A percentile compares a stretch with the other conserved stretches of the same genome.
phyloP scores from a whole-genome alignment of 1,140 invertebrate genomes.

The Aethina tumida region DNA sequence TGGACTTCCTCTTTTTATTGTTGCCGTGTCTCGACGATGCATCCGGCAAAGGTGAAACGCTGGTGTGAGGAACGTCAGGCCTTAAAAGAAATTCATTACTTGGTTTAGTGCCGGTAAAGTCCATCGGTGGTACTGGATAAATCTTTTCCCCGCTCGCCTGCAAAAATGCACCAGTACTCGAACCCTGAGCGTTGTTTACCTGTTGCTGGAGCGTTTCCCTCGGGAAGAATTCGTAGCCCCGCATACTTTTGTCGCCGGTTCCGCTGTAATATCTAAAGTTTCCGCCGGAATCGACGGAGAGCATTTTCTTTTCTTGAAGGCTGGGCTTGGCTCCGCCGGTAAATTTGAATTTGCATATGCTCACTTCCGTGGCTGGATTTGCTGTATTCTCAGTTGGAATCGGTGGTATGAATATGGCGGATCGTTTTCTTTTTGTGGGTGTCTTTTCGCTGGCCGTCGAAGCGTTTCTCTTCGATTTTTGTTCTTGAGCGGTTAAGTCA shows the following conservation, averaged over 20 bases:
- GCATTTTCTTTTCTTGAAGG: conserved; percentile 81
- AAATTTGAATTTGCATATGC: conserved; percentile 89
- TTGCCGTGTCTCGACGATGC: conserved; percentile 21
- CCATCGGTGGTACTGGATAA: conserved; percentile 27
- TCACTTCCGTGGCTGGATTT: conserved; percentile 69
- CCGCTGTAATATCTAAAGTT: conserved; percentile 74
- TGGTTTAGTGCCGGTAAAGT: conserved; percentile 21
- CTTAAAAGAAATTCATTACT: conserved; percentile 36
- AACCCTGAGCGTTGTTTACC: conserved; percentile 33
- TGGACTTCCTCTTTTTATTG: conserved; percentile 58
- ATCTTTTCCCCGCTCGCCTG: conserved; percentile 45
- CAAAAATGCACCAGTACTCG: conserved; percentile 42
- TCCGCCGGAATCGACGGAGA: conserved; percentile 76
- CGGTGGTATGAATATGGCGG: conserved; percentile 72
- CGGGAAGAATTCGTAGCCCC: conserved; percentile 68
- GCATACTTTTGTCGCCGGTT: conserved; percentile 62
- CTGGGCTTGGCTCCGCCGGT: conserved; percentile 79
- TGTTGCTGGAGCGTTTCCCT: conserved; percentile 55
- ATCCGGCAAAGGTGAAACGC: conserved; percentile 15
- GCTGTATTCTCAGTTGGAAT: conserved; percentile 59
- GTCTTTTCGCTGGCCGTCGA: conserved; percentile 39
- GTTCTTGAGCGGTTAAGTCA: conserved; percentile 24
- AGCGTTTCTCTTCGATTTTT: conserved; percentile 37
- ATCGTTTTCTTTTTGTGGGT: conserved; percentile 59
- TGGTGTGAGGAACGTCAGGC: conserved; percentile 35